Base-by-base conservation (phyloP, 2,888 invertebrate genomes). In the Ganaspis brasiliensis region DNA sequence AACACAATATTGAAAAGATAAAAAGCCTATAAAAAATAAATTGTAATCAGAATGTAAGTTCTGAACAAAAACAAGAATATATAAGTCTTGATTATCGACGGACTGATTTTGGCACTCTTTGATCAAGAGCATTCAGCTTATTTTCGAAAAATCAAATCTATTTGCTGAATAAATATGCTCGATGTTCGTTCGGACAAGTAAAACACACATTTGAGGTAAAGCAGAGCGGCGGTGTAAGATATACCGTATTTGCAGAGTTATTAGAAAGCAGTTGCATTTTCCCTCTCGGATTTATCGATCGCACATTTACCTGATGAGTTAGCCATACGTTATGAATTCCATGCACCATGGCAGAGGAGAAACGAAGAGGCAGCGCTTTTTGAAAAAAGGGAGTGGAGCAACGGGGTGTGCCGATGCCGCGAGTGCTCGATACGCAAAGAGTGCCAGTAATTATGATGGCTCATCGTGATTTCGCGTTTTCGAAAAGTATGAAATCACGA, bases 221-320 rank as follows among this genome's bases (percentile, higher is more conserved):
- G 63, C 49, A 49, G 45, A 21, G 57, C 24, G 16, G 24, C 37
- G 16, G 75, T 12, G 49, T 70, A 74, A 78, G 59, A 70, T 78
- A 84, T 85, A 86, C 84, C 86, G 83, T 88, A 89, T 89, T 89
- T 88, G 86, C 87, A 82, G 85, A 87, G 86, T 89, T 88, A 89
- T 89, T 89, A 88, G 87, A 89, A 86, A 85, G 85, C 83, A 85
- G 84, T 85, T 84, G 85, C 86, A 85, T 87, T 87, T 86, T 85
- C 83, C 84, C 76, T 82, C 80, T 83, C 82, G 76, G 80, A 74
- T 67, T 73, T 86, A 87, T 88, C 86, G 87, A 88, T 87, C 86
- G 85, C 83, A 78, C 88, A 87, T 88, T 87, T 86, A 85, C 89
- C 83, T 87, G 89, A 89, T 88, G 88, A 89, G 87, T 87, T 85